Evolutionary conservation across 2,888 invertebrate species (phyloP).

Genomic region (Sminthurides aquaticus): DNA sequence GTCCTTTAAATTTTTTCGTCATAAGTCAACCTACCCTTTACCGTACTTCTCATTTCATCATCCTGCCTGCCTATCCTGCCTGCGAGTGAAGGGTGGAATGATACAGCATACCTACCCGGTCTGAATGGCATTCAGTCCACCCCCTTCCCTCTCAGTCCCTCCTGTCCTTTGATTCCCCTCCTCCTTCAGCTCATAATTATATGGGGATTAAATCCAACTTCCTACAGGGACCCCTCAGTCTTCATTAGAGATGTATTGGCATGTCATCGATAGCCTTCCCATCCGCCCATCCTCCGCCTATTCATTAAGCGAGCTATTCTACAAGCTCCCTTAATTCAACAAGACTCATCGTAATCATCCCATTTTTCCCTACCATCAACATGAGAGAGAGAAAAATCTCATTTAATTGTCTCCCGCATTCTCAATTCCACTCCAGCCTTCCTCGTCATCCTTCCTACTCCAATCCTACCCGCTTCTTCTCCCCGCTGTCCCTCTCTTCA

Average conservation of each 20-base stretch:
- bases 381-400: neutral
- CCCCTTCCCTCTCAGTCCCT: neutral
- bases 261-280: slow-evolving; percentile 19
- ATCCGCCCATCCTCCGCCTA: neutral
- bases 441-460: neutral
- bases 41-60: neutral
- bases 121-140: neutral
- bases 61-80: neutral
- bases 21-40: neutral
- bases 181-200: slow-evolving; percentile 11
- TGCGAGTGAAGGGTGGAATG: too few species aligned
- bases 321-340: neutral
- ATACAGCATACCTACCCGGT: too few species aligned
- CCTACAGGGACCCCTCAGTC: slow-evolving; percentile 13
- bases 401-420: neutral
- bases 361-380: neutral
- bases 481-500: neutral
- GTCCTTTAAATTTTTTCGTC: neutral
- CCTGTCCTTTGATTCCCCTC: neutral
- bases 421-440: neutral
- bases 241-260: slow-evolving; percentile 24
- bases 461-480: neutral
- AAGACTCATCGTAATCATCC: neutral
- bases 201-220: slow-evolving; percentile 11
- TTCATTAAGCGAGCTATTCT: neutral